Evolutionary conservation across 37 sponge, comb jelly and placozoan species (phyloP), one percentile per base, ranked within the genome.

Genomic region (Haliclona indistincta): DNA sequence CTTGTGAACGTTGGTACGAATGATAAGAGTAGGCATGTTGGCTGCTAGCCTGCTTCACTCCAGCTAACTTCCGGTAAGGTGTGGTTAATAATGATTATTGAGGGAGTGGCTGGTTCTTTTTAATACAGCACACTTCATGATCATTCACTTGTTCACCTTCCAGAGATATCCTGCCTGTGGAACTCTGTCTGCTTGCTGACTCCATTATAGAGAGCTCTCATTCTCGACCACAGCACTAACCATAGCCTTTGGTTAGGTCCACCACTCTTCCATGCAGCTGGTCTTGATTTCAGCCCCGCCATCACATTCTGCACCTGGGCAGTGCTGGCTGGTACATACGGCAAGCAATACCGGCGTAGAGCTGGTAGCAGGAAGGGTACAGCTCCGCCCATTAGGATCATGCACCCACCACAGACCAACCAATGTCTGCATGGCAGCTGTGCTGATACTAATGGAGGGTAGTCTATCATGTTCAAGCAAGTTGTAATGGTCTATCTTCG

Each of bases 251-350:
- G 54, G 60, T 94, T 90, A 63, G 82, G 85, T 1, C 94, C 94
- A n/a, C n/a, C n/a, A n/a, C n/a, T n/a, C n/a, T n/a, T n/a, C n/a
- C n/a, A n/a, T 49, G 34, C 51, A 19, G 86, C 90, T n/a, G 38
- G 7, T 49, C 79, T 82, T 10, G 84, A 83, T 54, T 53, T 64
- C 56, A 84, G 58, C 15, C 76, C 74, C 28, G 38, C 11, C 30
- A 86, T 36, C 30, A 94, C 74, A 20, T 25, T 68, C 32, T 76
- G 63, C 11, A 86, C 63, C 35, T 94, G 94, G 54, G 71, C 45
- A n/a, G 78, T 63, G 13, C 90, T 94, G 5, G 94, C 94, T 1
- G 94, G 94, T 20, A 94, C 87, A 62, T 86, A 94, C 7, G 94
- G 94, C 0, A 94, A 68, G 43, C 87, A 89, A 74, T 77, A 78